Conservation (phyloP, 1,140 invertebrate species). For the Ips typographus region DNA sequence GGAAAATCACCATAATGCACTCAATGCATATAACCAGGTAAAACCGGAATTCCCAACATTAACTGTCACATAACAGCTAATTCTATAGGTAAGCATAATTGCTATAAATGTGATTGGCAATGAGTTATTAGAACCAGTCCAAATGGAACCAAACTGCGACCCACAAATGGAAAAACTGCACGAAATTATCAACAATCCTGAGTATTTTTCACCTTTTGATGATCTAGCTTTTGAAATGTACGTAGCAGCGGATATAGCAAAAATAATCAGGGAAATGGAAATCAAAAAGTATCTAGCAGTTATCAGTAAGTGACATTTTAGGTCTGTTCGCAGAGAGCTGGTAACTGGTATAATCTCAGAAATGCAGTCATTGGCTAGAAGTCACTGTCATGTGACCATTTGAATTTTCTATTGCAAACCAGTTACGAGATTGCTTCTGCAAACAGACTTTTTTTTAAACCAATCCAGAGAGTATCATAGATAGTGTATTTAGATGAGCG, state of each 20-base stretch:
- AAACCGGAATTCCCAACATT: conserved; percentile 6
- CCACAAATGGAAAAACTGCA: conserved; percentile 43
- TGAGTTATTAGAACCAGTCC: conserved; percentile 35
- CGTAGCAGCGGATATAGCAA: conserved; percentile 89
- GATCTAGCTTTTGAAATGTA: conserved; percentile 98
- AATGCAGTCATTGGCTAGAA: no score
- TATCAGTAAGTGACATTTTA: conserved; percentile 55
- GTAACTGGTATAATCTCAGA: no score
- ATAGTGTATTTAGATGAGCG: conserved; percentile 67
- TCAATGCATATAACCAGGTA: conserved; percentile 83
- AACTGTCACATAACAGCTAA: not conserved
- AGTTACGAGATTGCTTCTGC: no score
- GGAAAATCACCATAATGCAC: conserved; percentile 74
- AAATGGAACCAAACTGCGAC: conserved; percentile 14
- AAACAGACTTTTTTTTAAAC: not conserved
- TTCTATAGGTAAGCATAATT: conserved; percentile 50
- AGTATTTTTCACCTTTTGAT: conserved; percentile 83
- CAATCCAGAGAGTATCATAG: not conserved
- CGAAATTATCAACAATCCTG: conserved; percentile 56
- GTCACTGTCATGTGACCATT: not conserved
- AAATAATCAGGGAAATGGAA: conserved; percentile 85
- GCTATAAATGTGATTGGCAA: conserved; percentile 51
- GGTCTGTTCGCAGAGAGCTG: no score
- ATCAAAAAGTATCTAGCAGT: conserved; percentile 84
- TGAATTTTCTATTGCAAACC: not conserved